phyloP scores from a whole-genome alignment of 1,140 invertebrate genomes.

The Temnothorax curvispinosus region DNA sequence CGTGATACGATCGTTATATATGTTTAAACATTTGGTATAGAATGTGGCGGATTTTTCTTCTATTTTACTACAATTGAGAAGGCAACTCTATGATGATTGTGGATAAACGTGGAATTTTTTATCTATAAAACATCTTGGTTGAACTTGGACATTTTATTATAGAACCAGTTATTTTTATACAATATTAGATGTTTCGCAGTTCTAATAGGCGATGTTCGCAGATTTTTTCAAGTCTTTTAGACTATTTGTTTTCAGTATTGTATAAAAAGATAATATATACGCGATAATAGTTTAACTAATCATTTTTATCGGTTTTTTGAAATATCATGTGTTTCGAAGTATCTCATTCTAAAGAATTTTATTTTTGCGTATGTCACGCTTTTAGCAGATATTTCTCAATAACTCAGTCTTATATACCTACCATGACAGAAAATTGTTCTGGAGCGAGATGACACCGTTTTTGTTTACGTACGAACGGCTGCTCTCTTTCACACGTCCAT shows the following conservation, averaged over 20 bases:
- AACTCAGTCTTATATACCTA: not conserved
- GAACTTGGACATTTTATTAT: constrained; percentile 18
- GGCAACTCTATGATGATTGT: not conserved
- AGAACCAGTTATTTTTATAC: not conserved
- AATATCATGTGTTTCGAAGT: not conserved
- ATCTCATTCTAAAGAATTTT: not conserved
- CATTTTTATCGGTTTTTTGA: not conserved
- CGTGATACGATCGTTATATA: not conserved
- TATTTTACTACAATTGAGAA: not conserved
- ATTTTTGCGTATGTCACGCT: not conserved
- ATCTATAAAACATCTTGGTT: not conserved
- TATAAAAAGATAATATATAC: not conserved
- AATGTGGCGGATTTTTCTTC: not conserved
- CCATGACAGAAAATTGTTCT: constrained; percentile 13
- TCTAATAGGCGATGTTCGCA: not conserved
- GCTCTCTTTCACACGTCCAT: constrained; percentile 16
- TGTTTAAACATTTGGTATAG: not conserved
- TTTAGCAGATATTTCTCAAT: not conserved
- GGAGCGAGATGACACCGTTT: constrained; percentile 8
- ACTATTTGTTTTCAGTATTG: not conserved
- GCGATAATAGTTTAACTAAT: not conserved
- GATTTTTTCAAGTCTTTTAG: not conserved
- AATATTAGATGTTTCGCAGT: not conserved
- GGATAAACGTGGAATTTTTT: constrained; percentile 6
- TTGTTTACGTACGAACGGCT: constrained; percentile 37